phyloP scores from a whole-genome alignment of 2,888 invertebrate genomes.

The Gastrophysa polygoni region DNA sequence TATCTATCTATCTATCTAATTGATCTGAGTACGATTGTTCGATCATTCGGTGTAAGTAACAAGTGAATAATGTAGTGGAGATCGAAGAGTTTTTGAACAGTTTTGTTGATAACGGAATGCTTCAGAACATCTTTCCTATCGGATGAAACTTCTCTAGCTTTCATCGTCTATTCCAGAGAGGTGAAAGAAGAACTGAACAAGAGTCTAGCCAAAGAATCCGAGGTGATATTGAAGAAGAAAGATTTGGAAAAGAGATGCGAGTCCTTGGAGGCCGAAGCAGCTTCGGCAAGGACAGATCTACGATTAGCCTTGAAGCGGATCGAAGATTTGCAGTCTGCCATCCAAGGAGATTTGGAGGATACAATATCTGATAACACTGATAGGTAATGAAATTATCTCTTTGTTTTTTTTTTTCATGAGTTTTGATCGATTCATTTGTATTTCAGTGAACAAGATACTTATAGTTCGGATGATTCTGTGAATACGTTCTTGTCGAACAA shows the following conservation, averaged over 20 bases:
- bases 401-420: neutral
- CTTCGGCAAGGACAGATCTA: conserved; percentile 79
- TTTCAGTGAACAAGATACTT: conserved; percentile 68
- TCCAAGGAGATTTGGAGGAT: conserved; percentile 80
- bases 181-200: conserved; percentile 79
- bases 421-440: conserved; percentile 27
- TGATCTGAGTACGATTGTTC: no score
- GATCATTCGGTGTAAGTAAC: no score
- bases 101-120: no score
- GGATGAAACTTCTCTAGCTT: no score
- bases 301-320: conserved; percentile 88
- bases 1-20: no score
- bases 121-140: no score
- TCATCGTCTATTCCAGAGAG: no score
- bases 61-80: no score
- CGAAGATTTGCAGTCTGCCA: conserved; percentile 89
- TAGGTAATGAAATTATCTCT: conserved; percentile 58
- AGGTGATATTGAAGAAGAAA: conserved; percentile 72
- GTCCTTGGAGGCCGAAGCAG: conserved; percentile 72
- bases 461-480: conserved; percentile 70
- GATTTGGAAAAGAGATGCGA: conserved; percentile 79
- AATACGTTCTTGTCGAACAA: conserved; percentile 69
- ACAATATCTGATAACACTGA: conserved; percentile 73
- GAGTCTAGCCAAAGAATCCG: conserved; percentile 75
- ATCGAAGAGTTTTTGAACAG: no score